Evolutionary conservation across 2,797 vertebrate species (phyloP), one percentile per base, ranked within the genome.

Genomic region (Phaenicophaeus curvirostris): DNA sequence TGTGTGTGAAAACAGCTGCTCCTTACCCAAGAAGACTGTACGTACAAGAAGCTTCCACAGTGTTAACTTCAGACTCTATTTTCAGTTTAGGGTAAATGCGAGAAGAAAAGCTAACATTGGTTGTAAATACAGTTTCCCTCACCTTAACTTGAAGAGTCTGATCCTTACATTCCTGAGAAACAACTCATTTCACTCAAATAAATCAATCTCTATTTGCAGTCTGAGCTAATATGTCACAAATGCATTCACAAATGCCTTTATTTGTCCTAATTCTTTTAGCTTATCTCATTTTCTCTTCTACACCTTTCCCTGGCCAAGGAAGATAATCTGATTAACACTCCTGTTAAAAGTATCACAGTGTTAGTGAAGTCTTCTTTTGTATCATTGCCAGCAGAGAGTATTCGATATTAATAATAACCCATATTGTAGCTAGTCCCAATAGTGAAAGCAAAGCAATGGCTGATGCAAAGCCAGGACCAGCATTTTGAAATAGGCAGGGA

Each of bases 311-410:
- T 91, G 82, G 80, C 90, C 50, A 50, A 93, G 73, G 81, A 95
- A 95, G 87, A 94, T 75, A 87, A 97, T 95, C 74, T 96, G 96
- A 97, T 97, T 97, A 97, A 81, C 75, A 84, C 37, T 90, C 93
- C 58, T 89, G 68, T 75, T 95, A 94, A 95, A 96, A 95, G 88
- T 44, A 93, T 69, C 53, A 81, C 1, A 1, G 33, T 86, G 85
- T 87, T 96, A 88, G 94, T 93, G 33, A 80, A 94, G 67, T 39
- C 77, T 81, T 90, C 28, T n/a, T 89, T 90, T 93, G 90, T 93
- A 95, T 44, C 85, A 53, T 75, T 90, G 85, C 39, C 85, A 96
- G 83, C 66, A 87, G 85, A 86, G 67, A 92, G 94, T 96, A 94
- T 97, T 44, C 15, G 65, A 88, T 95, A 92, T 94, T 93, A 96